A percentile compares a stretch with the other conserved stretches of the same genome.
These are phyloP conservation scores for Scaptomyza hsui DNA, from an alignment of 1,140 invertebrate genomes.

Conservation along the genomic window DNA sequence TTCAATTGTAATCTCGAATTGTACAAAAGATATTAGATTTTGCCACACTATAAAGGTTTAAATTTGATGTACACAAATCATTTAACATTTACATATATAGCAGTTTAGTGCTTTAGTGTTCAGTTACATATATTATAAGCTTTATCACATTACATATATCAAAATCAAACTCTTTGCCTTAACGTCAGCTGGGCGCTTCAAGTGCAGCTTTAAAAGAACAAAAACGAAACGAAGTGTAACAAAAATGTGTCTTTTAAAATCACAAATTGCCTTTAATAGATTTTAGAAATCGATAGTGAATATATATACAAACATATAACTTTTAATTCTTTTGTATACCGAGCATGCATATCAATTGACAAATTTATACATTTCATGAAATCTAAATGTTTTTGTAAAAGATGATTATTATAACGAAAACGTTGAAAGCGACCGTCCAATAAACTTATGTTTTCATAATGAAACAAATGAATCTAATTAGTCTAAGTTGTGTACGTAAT, in stretches of 20 bases:
- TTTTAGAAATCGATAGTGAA: conserved; percentile 77
- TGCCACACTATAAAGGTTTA: conserved; percentile 6
- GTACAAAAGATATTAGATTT: conserved; percentile 53
- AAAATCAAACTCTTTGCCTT: conserved; percentile 43
- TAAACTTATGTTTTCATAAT: conserved; percentile 42
- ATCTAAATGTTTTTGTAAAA: conserved; percentile 10
- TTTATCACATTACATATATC: neutral
- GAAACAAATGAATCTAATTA: conserved; percentile 69
- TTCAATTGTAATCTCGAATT: conserved; percentile 44
- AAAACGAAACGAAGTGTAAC: conserved; percentile 21
- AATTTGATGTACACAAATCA: conserved; percentile 44
- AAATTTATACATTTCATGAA: conserved; percentile 17
- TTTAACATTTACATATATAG: conserved; percentile 28
- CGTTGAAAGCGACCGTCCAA: conserved; percentile 60
- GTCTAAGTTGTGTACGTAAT: conserved; percentile 69
- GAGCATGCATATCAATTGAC: conserved; percentile 41
- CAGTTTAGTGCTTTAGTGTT: conserved; percentile 35
- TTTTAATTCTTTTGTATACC: conserved; percentile 17
- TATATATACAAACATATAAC: conserved; percentile 6
- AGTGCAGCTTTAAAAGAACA: conserved; percentile 31
- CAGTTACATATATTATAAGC: conserved; percentile 14
- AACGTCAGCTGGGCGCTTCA: conserved; percentile 44
- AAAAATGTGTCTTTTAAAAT: conserved; percentile 64
- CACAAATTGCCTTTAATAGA: conserved; percentile 81
- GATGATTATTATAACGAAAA: conserved; percentile 16